phyloP scores from a whole-genome alignment of 2,888 invertebrate species.

The Quadriops clusia region DNA sequence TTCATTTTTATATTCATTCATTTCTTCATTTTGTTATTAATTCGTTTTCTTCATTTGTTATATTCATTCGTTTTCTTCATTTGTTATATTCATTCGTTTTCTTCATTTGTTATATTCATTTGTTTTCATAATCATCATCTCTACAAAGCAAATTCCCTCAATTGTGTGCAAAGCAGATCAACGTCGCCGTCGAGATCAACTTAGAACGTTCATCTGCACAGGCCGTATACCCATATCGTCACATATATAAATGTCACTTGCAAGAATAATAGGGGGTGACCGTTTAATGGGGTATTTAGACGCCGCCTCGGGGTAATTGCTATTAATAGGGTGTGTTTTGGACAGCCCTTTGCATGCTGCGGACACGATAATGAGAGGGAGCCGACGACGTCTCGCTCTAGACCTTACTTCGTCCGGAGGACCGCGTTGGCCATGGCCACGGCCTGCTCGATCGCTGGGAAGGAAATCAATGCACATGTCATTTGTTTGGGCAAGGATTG shows the following conservation, averaged over 20 bases:
- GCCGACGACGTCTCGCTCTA: background rate
- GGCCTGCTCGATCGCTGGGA: background rate
- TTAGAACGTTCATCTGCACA: no score
- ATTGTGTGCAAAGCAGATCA: no score
- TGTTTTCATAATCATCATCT: no score
- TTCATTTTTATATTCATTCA: no score
- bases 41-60: no score
- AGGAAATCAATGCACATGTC: background rate
- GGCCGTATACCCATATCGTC: constrained; percentile 17
- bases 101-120: no score
- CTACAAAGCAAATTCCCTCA: no score
- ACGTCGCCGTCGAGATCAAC: no score
- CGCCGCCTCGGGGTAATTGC: constrained; percentile 35
- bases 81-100: no score
- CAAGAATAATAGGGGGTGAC: constrained; percentile 26
- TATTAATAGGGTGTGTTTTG: constrained; percentile 34
- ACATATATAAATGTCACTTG: constrained; percentile 34
- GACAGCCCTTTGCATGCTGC: constrained; percentile 35
- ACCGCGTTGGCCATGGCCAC: background rate
- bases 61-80: no score
- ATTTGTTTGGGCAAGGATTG: background rate
- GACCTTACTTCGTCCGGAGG: background rate
- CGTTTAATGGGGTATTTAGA: constrained; percentile 30
- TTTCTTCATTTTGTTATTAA: no score
- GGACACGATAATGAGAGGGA: constrained; percentile 33